phyloP scores from a whole-genome alignment of 2,113 vertebrate species.

The Neogale vison region DNA sequence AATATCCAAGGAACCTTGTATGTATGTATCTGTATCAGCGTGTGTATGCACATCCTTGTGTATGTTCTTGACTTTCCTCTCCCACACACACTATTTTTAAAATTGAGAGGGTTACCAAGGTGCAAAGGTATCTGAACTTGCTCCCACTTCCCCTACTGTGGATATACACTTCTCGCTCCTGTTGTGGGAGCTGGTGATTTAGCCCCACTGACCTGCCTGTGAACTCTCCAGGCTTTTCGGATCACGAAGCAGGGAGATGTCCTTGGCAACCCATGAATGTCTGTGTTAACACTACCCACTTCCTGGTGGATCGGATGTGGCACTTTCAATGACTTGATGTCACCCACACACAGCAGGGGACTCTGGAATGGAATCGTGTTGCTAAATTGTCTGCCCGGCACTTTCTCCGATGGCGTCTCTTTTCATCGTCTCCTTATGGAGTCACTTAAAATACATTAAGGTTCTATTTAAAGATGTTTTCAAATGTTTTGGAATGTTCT shows the following conservation, averaged over 20 bases:
- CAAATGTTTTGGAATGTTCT: constrained; percentile 16
- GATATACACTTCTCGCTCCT: no score
- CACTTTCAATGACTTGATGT: background rate
- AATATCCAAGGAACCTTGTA: background rate
- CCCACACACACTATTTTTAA: background rate
- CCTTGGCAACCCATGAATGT: background rate
- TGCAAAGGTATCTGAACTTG: background rate
- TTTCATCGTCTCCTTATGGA: background rate
- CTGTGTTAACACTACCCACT: background rate
- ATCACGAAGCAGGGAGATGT: background rate
- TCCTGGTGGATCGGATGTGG: background rate
- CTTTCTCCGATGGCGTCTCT: background rate
- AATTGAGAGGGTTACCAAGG: background rate
- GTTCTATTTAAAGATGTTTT: constrained; percentile 49
- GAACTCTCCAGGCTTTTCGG: background rate
- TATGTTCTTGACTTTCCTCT: background rate
- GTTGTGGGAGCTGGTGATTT: no score
- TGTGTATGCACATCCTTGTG: background rate
- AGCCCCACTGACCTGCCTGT: no score
- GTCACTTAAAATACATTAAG: background rate
- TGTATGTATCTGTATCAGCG: background rate
- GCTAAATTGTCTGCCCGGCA: background rate
- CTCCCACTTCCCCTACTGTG: background rate
- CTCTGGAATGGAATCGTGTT: background rate
- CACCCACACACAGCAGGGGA: background rate